Evolutionary conservation across 2,113 vertebrate genomes (phyloP), one percentile per base, ranked within the genome.

Genomic region (Cervus canadensis): DNA sequence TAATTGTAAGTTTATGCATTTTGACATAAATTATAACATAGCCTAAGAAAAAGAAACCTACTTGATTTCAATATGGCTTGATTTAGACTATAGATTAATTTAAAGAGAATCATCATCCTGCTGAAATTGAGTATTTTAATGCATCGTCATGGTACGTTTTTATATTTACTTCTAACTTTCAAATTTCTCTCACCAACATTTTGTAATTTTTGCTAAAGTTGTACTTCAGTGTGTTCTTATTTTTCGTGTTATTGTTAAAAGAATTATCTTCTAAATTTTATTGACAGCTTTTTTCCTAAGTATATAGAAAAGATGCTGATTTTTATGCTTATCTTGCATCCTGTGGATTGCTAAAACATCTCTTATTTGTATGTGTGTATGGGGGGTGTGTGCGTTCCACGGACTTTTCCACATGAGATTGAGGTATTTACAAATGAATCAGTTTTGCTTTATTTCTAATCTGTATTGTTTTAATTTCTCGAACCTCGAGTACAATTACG

Each of bases 351-450:
- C 26, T 79, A 30, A 79, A 79, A 48, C 43, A 79, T 19, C 43
- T 79, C 5, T 79, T 30, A 10, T 2, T 16, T 30, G 26, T 78
- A 14, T 45, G 74, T 45, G 13, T 15, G 40, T 78, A 0, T 26
- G 36, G 0, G 6, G 23, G 0, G 10, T 4, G 13, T 6, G 10
- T 13, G 43, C 2, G 2, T 1, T 17, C 43, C 43, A 48, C 30
- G 76, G 40, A 8, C 28, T 50, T 79, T 79, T 79, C 26, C 43
- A 48, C 15, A 17, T 50, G 15, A 50, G 15, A 17, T 0, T 48
- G 45, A 79, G 76, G 45, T 8, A 50, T 79, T 48, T 79, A 48
- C 45, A 50, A 50, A 11, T 50, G 15, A 50, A 79, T 30, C 26
- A 79, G 9, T 50, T 48, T 79, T 48, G 17, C 4, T 79, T 79